Base-by-base conservation (phyloP, 2,797 vertebrate genomes). In the Strix occidentalis region DNA sequence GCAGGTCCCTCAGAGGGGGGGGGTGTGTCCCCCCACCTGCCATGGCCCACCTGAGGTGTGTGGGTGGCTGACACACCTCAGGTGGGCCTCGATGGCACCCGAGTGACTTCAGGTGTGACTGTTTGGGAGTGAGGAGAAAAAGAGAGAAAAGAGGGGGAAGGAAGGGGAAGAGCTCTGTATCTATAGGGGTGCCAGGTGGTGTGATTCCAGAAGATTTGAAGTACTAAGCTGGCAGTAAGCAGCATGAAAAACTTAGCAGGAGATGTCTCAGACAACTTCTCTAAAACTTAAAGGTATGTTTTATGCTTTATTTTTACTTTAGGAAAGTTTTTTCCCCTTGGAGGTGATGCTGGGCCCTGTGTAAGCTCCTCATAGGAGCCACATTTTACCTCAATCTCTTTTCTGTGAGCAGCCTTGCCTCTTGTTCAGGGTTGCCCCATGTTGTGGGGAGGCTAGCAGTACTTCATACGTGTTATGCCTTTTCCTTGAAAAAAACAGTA, bases 221-320 rank as follows among this genome's bases (percentile, higher is more conserved):
- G 23, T 2, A 1, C 12, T 45, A 10, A 18, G 35, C 8, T n/a
- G 35, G 20, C 0, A 5, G 10, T 0, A 4, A 16, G 21, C 0
- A 1, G 1, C 0, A 0, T 2, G 3, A 6, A 2, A 12, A 33
- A 8, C 6, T 50, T 3, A 2, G 5, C 4, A 6, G 21, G 23
- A 9, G 25, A 1, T 1, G 5, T 11, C 13, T 15, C 2, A 0
- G 33, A 12, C 5, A 6, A 37, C 4, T 25, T 10, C 1, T 16
- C 4, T 14, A 23, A 6, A 33, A 1, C 3, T 1, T 5, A 7
- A 6, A n/a, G 35, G 51, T 76, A 5, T 1, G n/a, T 18, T 58
- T 70, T 57, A 2, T 14, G 11, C 3, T 63, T 2, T 28, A 0
- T 23, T 57, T 74, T 33, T 14, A 2, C 0, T 26, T 12, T 10